Evolutionary conservation across 2,888 invertebrate genomes (phyloP), one percentile per base, ranked within the genome.

Genomic region (Onthophagus sagittarius): DNA sequence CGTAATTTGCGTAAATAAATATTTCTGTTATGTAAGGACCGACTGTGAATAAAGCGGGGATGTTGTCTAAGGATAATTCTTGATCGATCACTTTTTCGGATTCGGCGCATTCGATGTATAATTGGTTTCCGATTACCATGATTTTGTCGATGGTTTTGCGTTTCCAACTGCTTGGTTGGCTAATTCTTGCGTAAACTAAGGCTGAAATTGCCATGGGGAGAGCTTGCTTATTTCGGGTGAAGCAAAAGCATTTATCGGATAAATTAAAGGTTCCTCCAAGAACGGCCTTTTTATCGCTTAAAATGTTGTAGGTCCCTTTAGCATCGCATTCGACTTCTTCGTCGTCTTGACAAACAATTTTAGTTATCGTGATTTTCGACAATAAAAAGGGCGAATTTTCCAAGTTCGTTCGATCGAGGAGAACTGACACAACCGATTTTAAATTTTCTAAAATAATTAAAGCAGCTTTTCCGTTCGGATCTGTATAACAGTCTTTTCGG

Each of bases 111-210:
- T 89, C 88, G n/a, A 86, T 77, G 76, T 87, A 89, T n/a, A 90
- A 81, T 77, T 89, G 89, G 77, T 89, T 89, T 0, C 89, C 89
- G 13, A 90, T 83, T 5, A 88, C 86, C 79, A 90, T 81, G 70
- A 90, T 86, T 82, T 90, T 90, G 79, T 90, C 89, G 0, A 90
- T 77, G 0, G 89, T 90, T 74, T 86, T 88, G 5, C 86, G 86
- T 77, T 87, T 88, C 90, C 90, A 90, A 0, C 88, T 86, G 71
- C 88, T 89, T 0, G 91, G 88, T 0, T 89, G 89, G 1, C 91
- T 90, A 76, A 92, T 90, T 79, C 90, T 88, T 0, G 90, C 87
- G 77, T 92, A 92, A 0, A 90, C 88, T 83, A 91, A 84, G 2
- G 89, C 89, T 5, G 89, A 86, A 0, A 89, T 84, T 0, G 89